Evolutionary conservation across 2,888 invertebrate genomes (phyloP), one percentile per base, ranked within the genome.

Genomic region (Mimumesa dahlbomi): DNA sequence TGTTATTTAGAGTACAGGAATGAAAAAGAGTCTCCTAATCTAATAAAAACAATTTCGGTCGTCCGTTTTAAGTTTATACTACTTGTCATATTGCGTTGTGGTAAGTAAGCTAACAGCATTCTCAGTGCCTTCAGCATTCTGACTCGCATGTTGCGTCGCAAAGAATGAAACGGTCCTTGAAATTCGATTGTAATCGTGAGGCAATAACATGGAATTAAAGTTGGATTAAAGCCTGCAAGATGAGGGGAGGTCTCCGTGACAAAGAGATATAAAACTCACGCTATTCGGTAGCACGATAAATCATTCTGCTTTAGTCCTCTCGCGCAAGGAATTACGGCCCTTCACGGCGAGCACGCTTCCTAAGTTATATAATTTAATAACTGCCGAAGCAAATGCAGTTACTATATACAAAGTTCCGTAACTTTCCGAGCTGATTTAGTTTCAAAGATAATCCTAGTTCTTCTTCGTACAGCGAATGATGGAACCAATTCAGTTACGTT

Each of bases 401-500:
- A 61, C 48, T 53, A 53, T 61, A 52, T 53, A 61, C 66, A 34
- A 53, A 66, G 53, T 66, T 66, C 38, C 52, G 40, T 48, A 53
- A 66, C 53, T 66, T 72, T 50, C 52, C 46, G 36, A 18, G 29
- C 38, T 63, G 74, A 75, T 74, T 64, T 71, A 57, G 50, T 58
- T 46, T 31, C 29, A 22, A 53, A 66, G 72, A 73, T 75, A 70
- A 76, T 69, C 64, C 50, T 6, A 7, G 62, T 40, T 62, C 43
- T 58, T 52, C 61, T 52, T 50, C 53, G 36, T 38, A 19, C 38
- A 43, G 22, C 48, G 45, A 70, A 67, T 74, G 71, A 76, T 64
- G 68, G 66, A 53, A 68, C 54, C 74, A 76, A 78, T 79, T 79
- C 63, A 46, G 40, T 42, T 52, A 61, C 53, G 71, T 69, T 68